Conservation (phyloP, 2,113 vertebrate genomes). For the Eublepharis macularius region DNA sequence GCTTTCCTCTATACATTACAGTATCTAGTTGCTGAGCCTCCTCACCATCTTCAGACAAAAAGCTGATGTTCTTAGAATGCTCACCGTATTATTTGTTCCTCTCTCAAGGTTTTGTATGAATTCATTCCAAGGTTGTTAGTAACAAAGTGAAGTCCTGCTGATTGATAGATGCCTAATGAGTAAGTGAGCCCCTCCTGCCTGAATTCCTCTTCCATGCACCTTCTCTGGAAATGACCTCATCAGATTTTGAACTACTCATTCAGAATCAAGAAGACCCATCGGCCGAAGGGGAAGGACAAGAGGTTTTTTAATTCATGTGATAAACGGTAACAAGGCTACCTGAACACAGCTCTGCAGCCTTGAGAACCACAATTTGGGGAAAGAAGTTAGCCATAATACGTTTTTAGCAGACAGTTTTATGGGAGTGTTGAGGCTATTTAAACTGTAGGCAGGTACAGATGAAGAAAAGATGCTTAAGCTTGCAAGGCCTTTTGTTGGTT, state of each 20-base stretch:
- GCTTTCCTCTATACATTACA: neutral
- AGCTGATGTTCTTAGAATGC: neutral
- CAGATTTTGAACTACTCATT: conserved; percentile 16
- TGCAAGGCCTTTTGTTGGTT: conserved; percentile 39
- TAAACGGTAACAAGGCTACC: conserved; percentile 40
- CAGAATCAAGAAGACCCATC: neutral
- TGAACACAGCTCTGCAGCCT: conserved; percentile 47
- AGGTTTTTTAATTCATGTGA: conserved; percentile 46
- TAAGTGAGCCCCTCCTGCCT: neutral
- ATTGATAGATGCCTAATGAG: conserved; percentile 19
- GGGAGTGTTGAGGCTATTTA: conserved; percentile 36
- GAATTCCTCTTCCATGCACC: conserved; percentile 12
- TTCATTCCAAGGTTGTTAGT: conserved; percentile 35
- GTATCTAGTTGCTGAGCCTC: no score
- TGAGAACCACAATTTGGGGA: conserved; percentile 56
- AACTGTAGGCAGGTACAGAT: conserved; percentile 46
- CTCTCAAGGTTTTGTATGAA: conserved; percentile 9
- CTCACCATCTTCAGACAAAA: neutral
- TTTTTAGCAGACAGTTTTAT: conserved; percentile 63
- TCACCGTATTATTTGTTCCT: neutral
- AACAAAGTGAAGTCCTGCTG: conserved; percentile 24
- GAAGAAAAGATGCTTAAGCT: conserved; percentile 20
- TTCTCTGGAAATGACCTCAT: conserved; percentile 39
- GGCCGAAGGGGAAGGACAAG: neutral
- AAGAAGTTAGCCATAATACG: conserved; percentile 43